These are phyloP conservation scores for Menidia menidia DNA, from an alignment of 2,797 vertebrate species.

Conservation along the genomic window DNA sequence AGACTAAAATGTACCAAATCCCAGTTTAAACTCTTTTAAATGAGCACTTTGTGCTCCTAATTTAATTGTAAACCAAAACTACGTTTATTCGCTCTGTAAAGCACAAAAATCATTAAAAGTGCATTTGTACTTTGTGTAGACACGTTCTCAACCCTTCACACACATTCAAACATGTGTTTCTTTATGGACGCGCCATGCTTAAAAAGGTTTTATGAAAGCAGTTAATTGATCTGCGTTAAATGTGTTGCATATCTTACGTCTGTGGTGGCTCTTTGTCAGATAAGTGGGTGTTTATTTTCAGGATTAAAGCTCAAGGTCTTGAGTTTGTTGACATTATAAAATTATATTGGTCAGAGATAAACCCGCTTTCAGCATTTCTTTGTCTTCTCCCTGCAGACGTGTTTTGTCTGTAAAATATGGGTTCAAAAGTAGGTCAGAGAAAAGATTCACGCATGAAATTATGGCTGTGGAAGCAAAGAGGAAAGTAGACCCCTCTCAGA, in stretches of 20 bases:
- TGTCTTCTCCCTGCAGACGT: slow-evolving; percentile 8
- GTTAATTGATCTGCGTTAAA: neutral
- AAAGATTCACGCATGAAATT: slow-evolving; percentile 51
- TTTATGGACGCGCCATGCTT: neutral
- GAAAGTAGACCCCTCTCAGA: slow-evolving; percentile 29
- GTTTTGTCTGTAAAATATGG: slow-evolving; percentile 58
- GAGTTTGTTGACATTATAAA: neutral
- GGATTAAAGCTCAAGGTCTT: slow-evolving; percentile 27
- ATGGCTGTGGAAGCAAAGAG: slow-evolving; percentile 58
- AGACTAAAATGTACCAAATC: neutral
- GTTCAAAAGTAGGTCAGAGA: slow-evolving; percentile 17
- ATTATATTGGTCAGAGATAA: slow-evolving; percentile 22
- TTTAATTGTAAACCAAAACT: neutral
- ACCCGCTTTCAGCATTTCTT: neutral
- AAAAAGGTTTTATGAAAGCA: neutral
- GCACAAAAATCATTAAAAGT: slow-evolving; percentile 5
- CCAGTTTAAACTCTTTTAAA: too few relatives aligned
- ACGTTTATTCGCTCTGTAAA: slow-evolving; percentile 3
- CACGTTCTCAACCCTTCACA: neutral
- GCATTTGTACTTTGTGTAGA: slow-evolving; percentile 17
- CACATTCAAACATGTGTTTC: neutral
- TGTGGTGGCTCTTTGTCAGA: neutral
- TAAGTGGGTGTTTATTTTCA: slow-evolving; percentile 15
- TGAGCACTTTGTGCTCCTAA: neutral
- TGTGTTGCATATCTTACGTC: slow-evolving; percentile 36